These are phyloP conservation scores for Cryptotermes secundus DNA, from an alignment of 1,140 invertebrate species.

Conservation along the genomic window DNA sequence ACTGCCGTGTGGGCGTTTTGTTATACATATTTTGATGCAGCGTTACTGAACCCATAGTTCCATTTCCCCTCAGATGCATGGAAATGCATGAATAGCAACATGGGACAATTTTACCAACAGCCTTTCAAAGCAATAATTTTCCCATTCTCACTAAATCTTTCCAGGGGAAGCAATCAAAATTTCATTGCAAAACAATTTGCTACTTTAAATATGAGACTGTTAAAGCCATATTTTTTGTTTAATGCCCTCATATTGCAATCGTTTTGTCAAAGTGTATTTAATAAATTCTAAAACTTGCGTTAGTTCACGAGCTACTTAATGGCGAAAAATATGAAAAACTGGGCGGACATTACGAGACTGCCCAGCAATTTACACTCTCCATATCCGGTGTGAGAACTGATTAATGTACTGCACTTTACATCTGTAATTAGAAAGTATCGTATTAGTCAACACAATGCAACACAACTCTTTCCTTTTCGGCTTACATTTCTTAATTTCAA, in stretches of 20 bases:
- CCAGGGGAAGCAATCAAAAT: neutral
- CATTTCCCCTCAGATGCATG: neutral
- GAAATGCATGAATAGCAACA: neutral
- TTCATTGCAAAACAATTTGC: slow-evolving; percentile 3
- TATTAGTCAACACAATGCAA: too few species aligned
- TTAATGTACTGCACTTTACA: too few species aligned
- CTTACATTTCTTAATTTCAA: too few species aligned
- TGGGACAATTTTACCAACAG: neutral
- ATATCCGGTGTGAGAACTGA: too few species aligned
- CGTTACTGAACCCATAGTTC: neutral
- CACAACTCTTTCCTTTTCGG: too few species aligned
- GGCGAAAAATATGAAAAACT: slow-evolving; percentile 7
- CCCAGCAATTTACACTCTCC: neutral
- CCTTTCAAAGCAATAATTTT: slow-evolving; percentile 1
- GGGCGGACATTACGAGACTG: neutral
- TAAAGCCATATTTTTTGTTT: slow-evolving; percentile 6
- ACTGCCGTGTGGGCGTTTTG: neutral
- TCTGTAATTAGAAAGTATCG: too few species aligned
- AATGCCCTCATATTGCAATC: slow-evolving; percentile 1
- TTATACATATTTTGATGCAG: neutral
- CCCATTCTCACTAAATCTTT: slow-evolving; percentile 7
- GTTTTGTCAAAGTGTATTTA: neutral
- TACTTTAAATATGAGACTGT: neutral
- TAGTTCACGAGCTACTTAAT: neutral
- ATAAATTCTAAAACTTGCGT: neutral